Percentiles rank a stretch among this genome's conserved stretches.
Conservation (phyloP, 2,797 vertebrate species). For the Sebastes umbrosus region DNA sequence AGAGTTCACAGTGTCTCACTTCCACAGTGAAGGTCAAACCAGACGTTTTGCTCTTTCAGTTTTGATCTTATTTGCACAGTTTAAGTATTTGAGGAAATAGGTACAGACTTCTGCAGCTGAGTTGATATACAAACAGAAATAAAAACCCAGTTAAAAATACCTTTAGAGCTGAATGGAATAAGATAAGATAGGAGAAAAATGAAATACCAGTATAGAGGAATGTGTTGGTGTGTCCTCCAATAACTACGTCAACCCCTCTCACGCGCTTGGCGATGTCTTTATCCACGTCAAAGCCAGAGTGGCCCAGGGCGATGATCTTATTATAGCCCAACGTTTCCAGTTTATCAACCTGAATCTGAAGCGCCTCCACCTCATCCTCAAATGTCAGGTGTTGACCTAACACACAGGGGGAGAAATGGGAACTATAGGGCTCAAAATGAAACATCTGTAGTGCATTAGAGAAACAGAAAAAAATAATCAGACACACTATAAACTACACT, state of each 20-base stretch:
- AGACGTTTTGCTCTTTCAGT: not conserved
- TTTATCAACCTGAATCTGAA: constrained; percentile 87
- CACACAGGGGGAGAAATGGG: not conserved
- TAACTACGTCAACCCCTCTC: constrained; percentile 88
- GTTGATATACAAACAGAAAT: not conserved
- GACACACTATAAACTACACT: not conserved
- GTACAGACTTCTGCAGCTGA: not conserved
- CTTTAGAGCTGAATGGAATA: not conserved
- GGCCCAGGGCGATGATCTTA: constrained; percentile 94
- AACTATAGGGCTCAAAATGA: not conserved
- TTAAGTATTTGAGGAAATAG: not conserved
- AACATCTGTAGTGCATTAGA: not conserved
- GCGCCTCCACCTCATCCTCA: constrained; percentile 86
- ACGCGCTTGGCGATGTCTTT: constrained; percentile 89
- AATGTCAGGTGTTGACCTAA: constrained; percentile 86
- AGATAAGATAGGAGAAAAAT: not conserved
- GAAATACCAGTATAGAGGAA: constrained; percentile 91
- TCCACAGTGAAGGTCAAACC: not conserved
- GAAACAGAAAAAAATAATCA: not conserved
- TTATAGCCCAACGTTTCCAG: constrained; percentile 83
- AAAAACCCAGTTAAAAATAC: not conserved
- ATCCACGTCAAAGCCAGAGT: constrained; percentile 90
- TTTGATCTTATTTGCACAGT: not conserved
- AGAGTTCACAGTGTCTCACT: not conserved
- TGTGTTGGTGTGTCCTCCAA: constrained; percentile 93